Evolutionary conservation across 2,888 invertebrate genomes (phyloP), one percentile per base, ranked within the genome.

Genomic region (Hypsopygia costalis): DNA sequence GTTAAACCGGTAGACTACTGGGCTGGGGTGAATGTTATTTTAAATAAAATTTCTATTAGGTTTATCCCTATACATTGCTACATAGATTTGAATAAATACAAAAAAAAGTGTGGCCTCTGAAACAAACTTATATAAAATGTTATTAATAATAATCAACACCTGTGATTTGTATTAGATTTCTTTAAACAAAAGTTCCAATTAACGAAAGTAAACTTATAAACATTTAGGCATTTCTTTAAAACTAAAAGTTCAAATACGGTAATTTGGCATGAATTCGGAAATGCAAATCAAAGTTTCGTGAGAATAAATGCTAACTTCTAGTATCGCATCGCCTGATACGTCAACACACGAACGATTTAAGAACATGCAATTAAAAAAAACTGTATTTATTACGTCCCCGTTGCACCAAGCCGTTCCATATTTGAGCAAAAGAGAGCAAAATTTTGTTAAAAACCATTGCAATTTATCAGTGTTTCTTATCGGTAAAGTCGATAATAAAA

Each of bases 401-500:
- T 55, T 63, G 66, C 68, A 58, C 61, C 52, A 58, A 68, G 63
- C 48, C 54, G 55, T 56, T 65, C 49, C 51, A 53, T 59, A 59
- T 65, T 67, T 61, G 60, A 60, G 55, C 51, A 52, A 65, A 69
- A 70, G 58, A 57, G 63, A 58, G 61, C 51, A 69, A 59, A 46
- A 48, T 33, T 60, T 68, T 63, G 58, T 67, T 76, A 69, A 78
- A 76, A 80, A 72, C 76, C 62, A 62, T 72, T 74, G 80, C 81
- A 73, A 82, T 85, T 86, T 87, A 78, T 85, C 85, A 85, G 80
- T 68, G 72, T 73, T 69, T 71, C 69, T 66, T 73, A 82, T 80
- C 76, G 74, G 71, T 64, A 78, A 69, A 82, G 78, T 80, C 83
- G 76, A 85, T 86, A 85, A 75, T 79, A 80, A 79, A 80, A 81